Percentiles rank a stretch among this genome's conserved stretches.
These are phyloP conservation scores for Drosophila subquinaria DNA, from an alignment of 2,888 invertebrate species.

Conservation along the genomic window DNA sequence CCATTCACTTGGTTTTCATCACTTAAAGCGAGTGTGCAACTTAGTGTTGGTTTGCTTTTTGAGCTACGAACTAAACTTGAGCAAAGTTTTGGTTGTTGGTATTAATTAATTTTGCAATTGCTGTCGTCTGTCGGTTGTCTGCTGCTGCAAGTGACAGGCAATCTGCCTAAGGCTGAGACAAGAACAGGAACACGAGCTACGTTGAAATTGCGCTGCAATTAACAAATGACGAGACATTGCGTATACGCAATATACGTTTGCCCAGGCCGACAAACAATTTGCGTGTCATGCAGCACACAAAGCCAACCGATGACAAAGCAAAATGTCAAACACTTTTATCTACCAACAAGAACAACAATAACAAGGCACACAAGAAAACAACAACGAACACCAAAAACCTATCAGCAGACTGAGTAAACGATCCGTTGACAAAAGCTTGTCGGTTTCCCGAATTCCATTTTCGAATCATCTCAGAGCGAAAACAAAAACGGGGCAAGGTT, in stretches of 20 bases:
- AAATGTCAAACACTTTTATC: constrained; percentile 24
- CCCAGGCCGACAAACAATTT: constrained; percentile 47
- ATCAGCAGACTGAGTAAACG: constrained; percentile 16
- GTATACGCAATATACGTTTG: constrained; percentile 52
- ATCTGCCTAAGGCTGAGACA: constrained; percentile 34
- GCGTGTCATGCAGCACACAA: constrained; percentile 44
- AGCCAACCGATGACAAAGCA: constrained; percentile 60
- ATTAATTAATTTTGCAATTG: constrained; percentile 77
- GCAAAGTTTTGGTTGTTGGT: constrained; percentile 34
- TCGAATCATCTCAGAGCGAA: background rate
- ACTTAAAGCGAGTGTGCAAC: constrained; percentile 47
- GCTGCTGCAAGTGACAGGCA: constrained; percentile 61
- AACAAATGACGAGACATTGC: constrained; percentile 36
- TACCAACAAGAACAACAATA: background rate
- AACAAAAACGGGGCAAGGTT: too few species aligned
- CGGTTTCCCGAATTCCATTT: constrained; percentile 1
- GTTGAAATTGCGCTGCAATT: constrained; percentile 39
- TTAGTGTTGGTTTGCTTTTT: constrained; percentile 25
- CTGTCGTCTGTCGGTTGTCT: constrained; percentile 9
- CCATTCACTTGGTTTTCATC: constrained; percentile 46
- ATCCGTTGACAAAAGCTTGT: constrained; percentile 17
- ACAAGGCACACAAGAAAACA: background rate
- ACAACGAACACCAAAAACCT: constrained; percentile 4
- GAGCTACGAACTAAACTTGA: constrained; percentile 19
- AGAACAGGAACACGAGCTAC: background rate